These are phyloP conservation scores for Darevskia nairensis DNA, from an alignment of 2,797 vertebrate genomes.

Conservation along the genomic window DNA sequence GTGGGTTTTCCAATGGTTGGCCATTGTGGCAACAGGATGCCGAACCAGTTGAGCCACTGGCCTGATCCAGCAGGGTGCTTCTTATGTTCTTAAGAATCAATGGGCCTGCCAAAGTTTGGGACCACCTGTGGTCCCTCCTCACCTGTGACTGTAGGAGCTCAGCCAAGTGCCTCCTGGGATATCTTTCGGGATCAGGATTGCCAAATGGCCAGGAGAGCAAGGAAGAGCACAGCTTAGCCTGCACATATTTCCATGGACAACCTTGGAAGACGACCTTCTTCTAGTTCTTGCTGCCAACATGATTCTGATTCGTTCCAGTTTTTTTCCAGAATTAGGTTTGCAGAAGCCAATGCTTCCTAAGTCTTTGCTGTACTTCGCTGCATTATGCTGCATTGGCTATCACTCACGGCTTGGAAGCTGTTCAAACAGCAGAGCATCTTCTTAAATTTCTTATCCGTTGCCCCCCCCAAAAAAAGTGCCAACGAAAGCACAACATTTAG, in stretches of 20 bases:
- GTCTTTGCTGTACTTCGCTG: background rate
- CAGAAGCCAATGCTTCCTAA: background rate
- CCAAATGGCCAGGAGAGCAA: background rate
- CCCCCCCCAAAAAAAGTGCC: too few relatives aligned
- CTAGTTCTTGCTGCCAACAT: background rate
- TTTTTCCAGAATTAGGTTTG: background rate
- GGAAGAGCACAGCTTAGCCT: background rate
- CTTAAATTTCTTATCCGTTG: conserved; percentile 10
- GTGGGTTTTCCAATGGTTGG: too few relatives aligned
- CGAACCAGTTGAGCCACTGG: too few relatives aligned
- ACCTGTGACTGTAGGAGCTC: background rate
- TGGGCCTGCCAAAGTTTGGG: background rate
- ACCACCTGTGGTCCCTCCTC: background rate
- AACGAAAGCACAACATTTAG: background rate
- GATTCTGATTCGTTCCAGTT: background rate
- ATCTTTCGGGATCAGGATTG: background rate
- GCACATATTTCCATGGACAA: background rate
- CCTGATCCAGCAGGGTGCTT: too few relatives aligned
- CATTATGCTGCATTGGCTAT: conserved; percentile 15
- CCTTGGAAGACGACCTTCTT: conserved; percentile 18
- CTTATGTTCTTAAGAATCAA: too few relatives aligned
- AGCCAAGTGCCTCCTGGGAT: background rate
- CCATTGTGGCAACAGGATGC: too few relatives aligned
- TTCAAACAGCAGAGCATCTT: background rate
- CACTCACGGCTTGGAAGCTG: background rate